phyloP scores from a whole-genome alignment of 2,113 vertebrate genomes.

The Daubentonia madagascariensis region DNA sequence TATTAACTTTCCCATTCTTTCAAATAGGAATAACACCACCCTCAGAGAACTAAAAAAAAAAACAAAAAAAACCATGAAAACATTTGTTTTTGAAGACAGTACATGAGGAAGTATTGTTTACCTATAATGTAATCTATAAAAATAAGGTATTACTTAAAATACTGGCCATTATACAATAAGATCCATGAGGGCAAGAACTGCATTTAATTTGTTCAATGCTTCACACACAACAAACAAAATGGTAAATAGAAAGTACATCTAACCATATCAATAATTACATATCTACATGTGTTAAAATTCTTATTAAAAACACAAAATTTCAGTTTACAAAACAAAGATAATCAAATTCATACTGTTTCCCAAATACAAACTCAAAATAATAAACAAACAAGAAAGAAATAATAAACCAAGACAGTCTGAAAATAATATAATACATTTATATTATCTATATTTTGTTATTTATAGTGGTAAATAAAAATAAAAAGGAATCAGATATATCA shows the following conservation, averaged over 20 bases:
- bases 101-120: background rate
- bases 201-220: background rate
- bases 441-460: background rate
- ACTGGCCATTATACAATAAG: background rate
- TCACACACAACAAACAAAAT: background rate
- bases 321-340: conserved; percentile 10
- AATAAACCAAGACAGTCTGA: background rate
- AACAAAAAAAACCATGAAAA: background rate
- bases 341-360: background rate
- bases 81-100: background rate
- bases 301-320: background rate
- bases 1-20: background rate
- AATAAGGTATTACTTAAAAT: background rate
- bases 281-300: background rate
- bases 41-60: background rate
- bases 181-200: background rate
- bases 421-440: background rate
- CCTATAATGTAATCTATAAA: background rate
- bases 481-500: background rate
- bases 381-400: background rate
- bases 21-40: background rate
- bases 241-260: background rate
- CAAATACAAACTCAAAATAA: background rate
- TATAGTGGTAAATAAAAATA: background rate
- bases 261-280: background rate